Percentiles rank a stretch among this genome's conserved stretches.
Conservation (phyloP, 1,140 invertebrate species). For the Drosophila nannoptera region DNA sequence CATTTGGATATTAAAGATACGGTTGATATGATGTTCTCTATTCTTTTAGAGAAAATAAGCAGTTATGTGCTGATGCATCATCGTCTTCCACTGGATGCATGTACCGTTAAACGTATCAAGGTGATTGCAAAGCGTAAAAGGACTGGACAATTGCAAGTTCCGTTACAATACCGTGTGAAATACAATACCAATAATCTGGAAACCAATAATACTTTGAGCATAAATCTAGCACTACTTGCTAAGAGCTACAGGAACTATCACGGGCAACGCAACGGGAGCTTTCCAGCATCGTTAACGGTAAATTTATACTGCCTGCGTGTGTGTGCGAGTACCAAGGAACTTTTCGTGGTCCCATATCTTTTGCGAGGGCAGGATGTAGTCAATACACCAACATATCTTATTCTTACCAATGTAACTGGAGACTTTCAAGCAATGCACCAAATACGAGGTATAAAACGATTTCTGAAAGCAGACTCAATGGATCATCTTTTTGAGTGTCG, state of each 20-base stretch:
- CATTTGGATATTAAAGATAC: slow-evolving; percentile 54
- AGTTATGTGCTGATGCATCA: slow-evolving; percentile 43
- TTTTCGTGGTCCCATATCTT: slow-evolving; percentile 53
- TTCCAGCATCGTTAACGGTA: slow-evolving; percentile 31
- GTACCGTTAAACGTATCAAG: slow-evolving; percentile 49
- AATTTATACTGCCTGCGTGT: slow-evolving; percentile 56
- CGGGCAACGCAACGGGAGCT: slow-evolving; percentile 12
- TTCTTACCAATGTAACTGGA: slow-evolving; percentile 50
- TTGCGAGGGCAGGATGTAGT: slow-evolving; percentile 37
- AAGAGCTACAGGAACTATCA: slow-evolving; percentile 39
- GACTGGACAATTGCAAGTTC: slow-evolving; percentile 7
- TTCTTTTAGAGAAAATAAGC: slow-evolving; percentile 53
- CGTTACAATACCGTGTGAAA: slow-evolving; percentile 55
- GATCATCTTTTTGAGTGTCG: slow-evolving; percentile 49
- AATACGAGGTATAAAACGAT: slow-evolving; percentile 38
- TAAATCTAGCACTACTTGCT: slow-evolving; percentile 22
- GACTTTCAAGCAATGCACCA: slow-evolving; percentile 40
- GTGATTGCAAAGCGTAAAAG: slow-evolving; percentile 42
- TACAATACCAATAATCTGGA: not conserved
- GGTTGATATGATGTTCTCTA: slow-evolving; percentile 59
- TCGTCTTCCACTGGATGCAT: slow-evolving; percentile 38
- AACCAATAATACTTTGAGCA: not conserved
- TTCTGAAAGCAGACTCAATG: slow-evolving; percentile 32
- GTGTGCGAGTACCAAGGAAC: slow-evolving; percentile 51
- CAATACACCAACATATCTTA: slow-evolving; percentile 52